Conservation (phyloP, 2,797 vertebrate species). For the Calcarius lapponicus region DNA sequence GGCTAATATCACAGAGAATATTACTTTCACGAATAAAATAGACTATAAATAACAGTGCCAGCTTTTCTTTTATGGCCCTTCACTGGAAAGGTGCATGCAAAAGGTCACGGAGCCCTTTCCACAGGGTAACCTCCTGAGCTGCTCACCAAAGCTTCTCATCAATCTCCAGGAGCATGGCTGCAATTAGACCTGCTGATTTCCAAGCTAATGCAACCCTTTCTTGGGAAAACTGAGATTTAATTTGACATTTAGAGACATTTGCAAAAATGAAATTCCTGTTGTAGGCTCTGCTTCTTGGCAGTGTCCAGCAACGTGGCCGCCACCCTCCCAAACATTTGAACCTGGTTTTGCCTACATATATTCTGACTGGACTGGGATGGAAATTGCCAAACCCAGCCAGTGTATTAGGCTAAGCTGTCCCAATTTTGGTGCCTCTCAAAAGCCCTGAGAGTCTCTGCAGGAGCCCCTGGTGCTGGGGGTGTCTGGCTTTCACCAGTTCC, state of each 20-base stretch:
- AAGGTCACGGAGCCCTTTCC: neutral
- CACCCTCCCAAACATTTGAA: neutral
- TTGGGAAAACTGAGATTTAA: neutral
- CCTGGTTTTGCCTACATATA: neutral
- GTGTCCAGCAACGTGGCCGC: accelerated
- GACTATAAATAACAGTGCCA: neutral
- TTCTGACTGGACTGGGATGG: neutral
- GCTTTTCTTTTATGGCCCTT: neutral
- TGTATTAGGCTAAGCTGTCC: neutral
- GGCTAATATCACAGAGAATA: constrained; percentile 46
- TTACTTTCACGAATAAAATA: constrained; percentile 17
- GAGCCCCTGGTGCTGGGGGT: neutral
- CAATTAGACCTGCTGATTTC: neutral
- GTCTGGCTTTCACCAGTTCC: neutral
- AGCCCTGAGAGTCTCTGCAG: accelerated
- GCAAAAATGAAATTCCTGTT: neutral
- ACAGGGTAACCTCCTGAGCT: neutral
- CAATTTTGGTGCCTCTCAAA: neutral
- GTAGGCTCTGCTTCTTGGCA: neutral
- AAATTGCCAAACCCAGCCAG: neutral
- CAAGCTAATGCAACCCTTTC: neutral
- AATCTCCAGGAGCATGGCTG: neutral
- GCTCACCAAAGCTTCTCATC: neutral
- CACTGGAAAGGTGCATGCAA: neutral
- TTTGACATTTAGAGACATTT: neutral